Evolutionary conservation across 2,888 invertebrate genomes (phyloP).

Genomic region (Synergus gifuensis): DNA sequence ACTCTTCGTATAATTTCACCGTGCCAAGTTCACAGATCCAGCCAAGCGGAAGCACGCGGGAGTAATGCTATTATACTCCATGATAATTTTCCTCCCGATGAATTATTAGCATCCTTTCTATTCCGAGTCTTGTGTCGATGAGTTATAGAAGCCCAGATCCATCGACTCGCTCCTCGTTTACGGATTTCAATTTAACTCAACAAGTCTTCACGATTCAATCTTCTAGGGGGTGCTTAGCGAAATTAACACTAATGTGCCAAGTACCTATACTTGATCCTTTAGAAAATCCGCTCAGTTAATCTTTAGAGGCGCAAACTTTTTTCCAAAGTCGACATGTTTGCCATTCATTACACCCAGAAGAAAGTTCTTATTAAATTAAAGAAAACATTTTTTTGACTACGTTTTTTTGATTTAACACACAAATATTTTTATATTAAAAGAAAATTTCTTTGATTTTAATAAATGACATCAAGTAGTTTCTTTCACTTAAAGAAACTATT

Average conservation of each 20-base stretch:
- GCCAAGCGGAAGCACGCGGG: slow-evolving; percentile 13
- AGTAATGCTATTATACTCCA: slow-evolving; percentile 12
- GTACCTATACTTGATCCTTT: neutral
- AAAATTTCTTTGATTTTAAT: too few relatives aligned
- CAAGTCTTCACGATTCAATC: slow-evolving; percentile 13
- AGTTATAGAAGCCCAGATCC: slow-evolving; percentile 21
- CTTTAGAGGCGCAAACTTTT: too few relatives aligned
- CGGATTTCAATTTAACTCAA: slow-evolving; percentile 30
- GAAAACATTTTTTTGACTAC: too few relatives aligned
- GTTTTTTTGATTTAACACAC: too few relatives aligned
- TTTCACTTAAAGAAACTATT: too few relatives aligned
- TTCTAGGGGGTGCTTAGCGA: neutral
- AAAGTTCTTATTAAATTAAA: too few relatives aligned
- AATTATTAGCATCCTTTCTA: slow-evolving; percentile 34
- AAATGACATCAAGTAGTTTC: too few relatives aligned
- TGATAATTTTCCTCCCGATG: slow-evolving; percentile 15
- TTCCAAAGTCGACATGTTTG: too few relatives aligned
- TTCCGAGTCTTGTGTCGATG: slow-evolving; percentile 1
- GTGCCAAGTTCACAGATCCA: slow-evolving; percentile 19
- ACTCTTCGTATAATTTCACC: slow-evolving; percentile 12
- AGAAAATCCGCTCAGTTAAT: too few relatives aligned
- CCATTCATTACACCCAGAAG: too few relatives aligned
- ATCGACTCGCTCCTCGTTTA: neutral
- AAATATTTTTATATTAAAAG: too few relatives aligned
- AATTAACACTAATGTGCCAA: slow-evolving; percentile 30